Evolutionary conservation across 1,140 invertebrate species (phyloP).

Genomic region (Drosophila rufa): DNA sequence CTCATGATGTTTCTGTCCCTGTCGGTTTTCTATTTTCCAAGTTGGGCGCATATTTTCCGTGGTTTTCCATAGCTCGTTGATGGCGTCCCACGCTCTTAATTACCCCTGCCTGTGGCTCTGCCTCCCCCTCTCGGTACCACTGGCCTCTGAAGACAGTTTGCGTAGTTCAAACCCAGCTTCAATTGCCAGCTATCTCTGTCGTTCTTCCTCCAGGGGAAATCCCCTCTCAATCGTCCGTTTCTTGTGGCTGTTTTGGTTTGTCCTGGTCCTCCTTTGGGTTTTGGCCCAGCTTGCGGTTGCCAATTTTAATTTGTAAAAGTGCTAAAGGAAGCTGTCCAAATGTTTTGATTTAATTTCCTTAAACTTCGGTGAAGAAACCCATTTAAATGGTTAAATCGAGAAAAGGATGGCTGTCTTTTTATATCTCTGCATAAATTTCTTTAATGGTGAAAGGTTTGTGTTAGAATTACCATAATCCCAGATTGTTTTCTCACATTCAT

Average conservation of each 20-base stretch:
- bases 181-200: constrained; percentile 34
- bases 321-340: constrained; percentile 31
- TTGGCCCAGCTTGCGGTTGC: constrained; percentile 10
- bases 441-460: constrained; percentile 31
- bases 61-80: constrained; percentile 39
- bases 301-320: constrained; percentile 51
- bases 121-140: neutral
- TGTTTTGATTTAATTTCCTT: constrained; percentile 46
- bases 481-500: constrained; percentile 42
- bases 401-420: constrained; percentile 3
- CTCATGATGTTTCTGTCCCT: constrained; percentile 19
- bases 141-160: constrained; percentile 21
- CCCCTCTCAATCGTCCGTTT: neutral
- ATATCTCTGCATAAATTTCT: constrained; percentile 12
- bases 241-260: constrained; percentile 25
- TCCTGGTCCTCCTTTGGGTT: neutral
- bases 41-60: constrained; percentile 44
- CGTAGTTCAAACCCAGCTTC: constrained; percentile 30
- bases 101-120: constrained; percentile 19
- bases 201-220: neutral
- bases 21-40: constrained; percentile 47
- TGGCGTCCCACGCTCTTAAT: constrained; percentile 53
- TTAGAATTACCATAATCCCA: constrained; percentile 41
- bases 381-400: constrained; percentile 14
- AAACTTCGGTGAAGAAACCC: constrained; percentile 7